Evolutionary conservation across 2,797 vertebrate species (phyloP).

Genomic region (Lophotriccus pileatus): DNA sequence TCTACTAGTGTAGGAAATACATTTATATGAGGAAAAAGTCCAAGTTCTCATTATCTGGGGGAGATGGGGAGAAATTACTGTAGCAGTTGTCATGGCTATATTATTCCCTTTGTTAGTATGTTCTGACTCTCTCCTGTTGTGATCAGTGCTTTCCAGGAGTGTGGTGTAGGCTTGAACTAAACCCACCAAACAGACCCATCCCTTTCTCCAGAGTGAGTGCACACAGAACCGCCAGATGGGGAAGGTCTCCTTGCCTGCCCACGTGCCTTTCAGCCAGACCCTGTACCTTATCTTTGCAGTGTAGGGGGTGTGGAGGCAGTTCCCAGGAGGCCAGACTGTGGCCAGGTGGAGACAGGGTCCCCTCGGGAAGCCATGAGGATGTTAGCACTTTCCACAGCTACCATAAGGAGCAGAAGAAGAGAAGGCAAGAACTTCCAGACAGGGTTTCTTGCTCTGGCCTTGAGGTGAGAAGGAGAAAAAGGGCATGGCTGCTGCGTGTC

Average conservation of each 20-base stretch:
- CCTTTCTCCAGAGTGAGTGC: neutral
- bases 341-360: neutral
- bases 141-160: neutral
- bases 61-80: neutral
- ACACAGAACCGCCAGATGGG: neutral
- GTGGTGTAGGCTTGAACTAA: neutral
- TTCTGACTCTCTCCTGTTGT: neutral
- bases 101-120: neutral
- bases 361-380: neutral
- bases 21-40: neutral
- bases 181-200: neutral
- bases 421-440: neutral
- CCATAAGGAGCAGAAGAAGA: neutral
- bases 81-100: neutral
- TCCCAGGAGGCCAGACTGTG: neutral
- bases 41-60: neutral
- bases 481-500: neutral
- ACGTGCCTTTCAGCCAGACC: rapidly evolving
- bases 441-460: neutral
- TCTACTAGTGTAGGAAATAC: neutral
- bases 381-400: neutral
- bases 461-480: neutral
- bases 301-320: neutral
- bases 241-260: neutral
- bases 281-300: neutral